These are phyloP conservation scores for Chiloscyllium punctatum DNA, from an alignment of 2,797 vertebrate genomes.

Conservation along the genomic window DNA sequence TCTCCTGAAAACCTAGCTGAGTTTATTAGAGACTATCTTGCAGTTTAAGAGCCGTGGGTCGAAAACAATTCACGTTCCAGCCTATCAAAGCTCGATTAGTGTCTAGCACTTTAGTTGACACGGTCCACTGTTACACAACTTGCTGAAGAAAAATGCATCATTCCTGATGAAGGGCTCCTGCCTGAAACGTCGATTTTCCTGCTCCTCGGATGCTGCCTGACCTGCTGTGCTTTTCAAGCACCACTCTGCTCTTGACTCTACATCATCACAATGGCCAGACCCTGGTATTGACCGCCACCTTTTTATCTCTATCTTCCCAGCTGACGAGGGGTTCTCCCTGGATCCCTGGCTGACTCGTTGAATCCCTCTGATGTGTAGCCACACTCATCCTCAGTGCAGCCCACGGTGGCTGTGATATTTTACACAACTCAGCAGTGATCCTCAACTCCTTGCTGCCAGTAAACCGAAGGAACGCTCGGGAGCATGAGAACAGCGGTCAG, in stretches of 20 bases:
- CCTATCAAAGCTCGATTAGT: neutral
- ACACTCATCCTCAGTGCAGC: neutral
- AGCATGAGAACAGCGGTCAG: neutral
- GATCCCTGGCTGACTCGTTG: neutral
- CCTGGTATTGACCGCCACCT: neutral
- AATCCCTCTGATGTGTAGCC: neutral
- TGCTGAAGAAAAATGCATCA: neutral
- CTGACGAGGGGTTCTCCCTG: neutral
- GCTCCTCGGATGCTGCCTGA: no score
- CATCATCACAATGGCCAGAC: neutral
- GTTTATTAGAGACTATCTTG: neutral
- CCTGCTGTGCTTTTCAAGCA: no score
- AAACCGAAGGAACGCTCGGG: neutral
- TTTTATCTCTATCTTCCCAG: neutral
- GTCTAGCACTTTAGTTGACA: neutral
- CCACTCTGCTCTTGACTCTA: no score
- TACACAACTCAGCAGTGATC: neutral
- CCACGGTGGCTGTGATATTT: neutral
- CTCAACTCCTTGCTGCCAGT: neutral
- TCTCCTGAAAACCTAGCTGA: neutral
- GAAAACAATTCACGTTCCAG: neutral
- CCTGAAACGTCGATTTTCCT: no score
- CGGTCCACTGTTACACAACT: neutral
- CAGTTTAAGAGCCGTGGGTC: neutral
- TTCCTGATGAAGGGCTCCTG: no score